Conservation (phyloP, 2,888 invertebrate species). For the Penaeus monodon region DNA sequence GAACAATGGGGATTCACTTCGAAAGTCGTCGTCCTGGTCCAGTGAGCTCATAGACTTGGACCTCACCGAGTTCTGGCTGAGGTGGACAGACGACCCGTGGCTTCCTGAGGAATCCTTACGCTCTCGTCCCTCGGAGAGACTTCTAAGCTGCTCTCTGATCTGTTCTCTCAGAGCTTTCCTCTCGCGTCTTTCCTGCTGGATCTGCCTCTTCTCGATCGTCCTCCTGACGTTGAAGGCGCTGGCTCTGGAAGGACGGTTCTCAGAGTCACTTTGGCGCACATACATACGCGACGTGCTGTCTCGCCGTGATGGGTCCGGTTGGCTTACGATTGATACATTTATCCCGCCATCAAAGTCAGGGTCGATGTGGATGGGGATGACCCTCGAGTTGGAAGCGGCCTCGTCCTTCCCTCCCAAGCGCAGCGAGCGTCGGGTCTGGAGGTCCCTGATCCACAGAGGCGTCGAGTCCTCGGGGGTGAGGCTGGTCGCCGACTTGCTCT, state of each 20-base stretch:
- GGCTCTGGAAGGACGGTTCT: conserved; percentile 61
- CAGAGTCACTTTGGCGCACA: conserved; percentile 62
- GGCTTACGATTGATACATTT: conserved; percentile 57
- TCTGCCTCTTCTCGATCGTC: conserved; percentile 64
- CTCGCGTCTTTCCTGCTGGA: conserved; percentile 63
- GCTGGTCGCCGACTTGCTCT: conserved; percentile 53
- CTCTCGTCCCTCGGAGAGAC: conserved; percentile 58
- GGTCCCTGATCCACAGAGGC: conserved; percentile 43
- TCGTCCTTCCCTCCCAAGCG: conserved; percentile 21
- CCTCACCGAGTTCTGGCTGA: conserved; percentile 57
- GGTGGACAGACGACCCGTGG: conserved; percentile 50
- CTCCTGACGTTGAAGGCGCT: conserved; percentile 65
- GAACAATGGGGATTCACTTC: conserved; percentile 62
- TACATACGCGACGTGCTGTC: conserved; percentile 64
- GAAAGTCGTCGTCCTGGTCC: conserved; percentile 62
- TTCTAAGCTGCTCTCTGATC: conserved; percentile 57
- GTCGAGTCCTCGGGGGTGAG: conserved; percentile 36
- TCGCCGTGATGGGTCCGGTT: conserved; percentile 25
- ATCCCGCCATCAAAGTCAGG: conserved; percentile 47
- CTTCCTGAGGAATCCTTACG: conserved; percentile 56
- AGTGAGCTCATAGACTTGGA: conserved; percentile 65
- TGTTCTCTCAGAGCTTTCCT: conserved; percentile 56
- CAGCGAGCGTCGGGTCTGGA: conserved; percentile 53
- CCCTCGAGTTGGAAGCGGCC: not conserved
- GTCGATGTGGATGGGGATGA: conserved; percentile 24